Evolutionary conservation across 2,888 invertebrate species (phyloP), one percentile per base, ranked within the genome.

Genomic region (Clanis bilineata): DNA sequence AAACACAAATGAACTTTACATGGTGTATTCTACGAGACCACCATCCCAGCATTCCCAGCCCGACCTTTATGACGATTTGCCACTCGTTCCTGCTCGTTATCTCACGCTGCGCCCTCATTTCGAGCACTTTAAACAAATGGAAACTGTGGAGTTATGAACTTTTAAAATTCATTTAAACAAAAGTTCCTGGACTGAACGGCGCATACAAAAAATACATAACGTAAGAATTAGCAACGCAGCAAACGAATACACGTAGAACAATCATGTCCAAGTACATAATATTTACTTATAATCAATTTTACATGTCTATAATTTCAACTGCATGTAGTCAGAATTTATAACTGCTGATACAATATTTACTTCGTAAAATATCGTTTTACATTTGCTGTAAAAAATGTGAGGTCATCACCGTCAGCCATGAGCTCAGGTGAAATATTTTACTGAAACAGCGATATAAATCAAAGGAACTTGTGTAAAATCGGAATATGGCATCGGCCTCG

Each of bases 31-130:
- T 72, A 67, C 70, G 64, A 71, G 61, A 69, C 67, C 62, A 70
- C 73, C 74, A 70, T 72, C 62, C 64, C 67, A 63, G 67, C 73
- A 74, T 69, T 72, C 62, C 64, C 67, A 63, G 67, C 67, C 68
- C 68, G 56, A 68, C 69, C 71, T 76, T 74, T 69, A 65, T 73
- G 79, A 75, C 71, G 72, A 81, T 82, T 73, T 76, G 75, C 73
- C 74, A 73, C 74, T 81, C 74, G 72, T 80, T 80, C 79, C 82
- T 70, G 79, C 85, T 89, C 86, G 84, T 89, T 91, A 90, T 88
- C 85, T 86, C 83, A 72, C 76, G 71, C 74, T 76, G 69, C 80
- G 88, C 77, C 89, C 90, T 82, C 85, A 78, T 89, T 89, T 79
- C 80, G 76, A 78, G 75, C 77, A 80, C 83, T 87, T 82, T 76